Conservation (phyloP, 1,140 invertebrate genomes). For the Drosophila subpulchrella region DNA sequence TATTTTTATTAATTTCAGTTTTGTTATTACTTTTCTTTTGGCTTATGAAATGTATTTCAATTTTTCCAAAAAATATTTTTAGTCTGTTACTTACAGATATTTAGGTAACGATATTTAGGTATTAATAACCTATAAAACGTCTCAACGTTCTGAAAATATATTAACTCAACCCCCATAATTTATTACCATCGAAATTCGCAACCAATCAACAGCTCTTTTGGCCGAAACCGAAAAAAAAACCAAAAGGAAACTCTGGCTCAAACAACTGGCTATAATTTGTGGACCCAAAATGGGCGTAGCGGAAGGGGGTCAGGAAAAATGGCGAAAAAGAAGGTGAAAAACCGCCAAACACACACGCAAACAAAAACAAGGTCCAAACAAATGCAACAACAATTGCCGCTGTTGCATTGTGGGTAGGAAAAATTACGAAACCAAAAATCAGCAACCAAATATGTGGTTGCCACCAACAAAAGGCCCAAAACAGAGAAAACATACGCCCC, state of each 20-base stretch:
- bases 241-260: slow-evolving; percentile 20
- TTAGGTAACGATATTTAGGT: no score
- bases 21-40: no score
- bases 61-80: no score
- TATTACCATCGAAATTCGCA: not conserved
- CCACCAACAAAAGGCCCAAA: slow-evolving; percentile 77
- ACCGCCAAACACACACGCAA: slow-evolving; percentile 75
- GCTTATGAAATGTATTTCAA: no score
- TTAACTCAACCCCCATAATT: not conserved
- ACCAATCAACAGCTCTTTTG: slow-evolving; percentile 17
- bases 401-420: slow-evolving; percentile 69
- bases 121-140: no score
- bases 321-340: slow-evolving; percentile 57
- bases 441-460: slow-evolving; percentile 83
- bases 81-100: no score
- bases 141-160: not conserved
- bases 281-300: slow-evolving; percentile 1
- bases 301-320: slow-evolving; percentile 10
- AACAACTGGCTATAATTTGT: slow-evolving; percentile 40
- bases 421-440: slow-evolving; percentile 84
- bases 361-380: slow-evolving; percentile 62
- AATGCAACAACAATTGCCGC: slow-evolving; percentile 57
- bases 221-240: not conserved
- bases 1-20: no score
- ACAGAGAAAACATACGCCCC: slow-evolving; percentile 51